A percentile compares a stretch with the other conserved stretches of the same genome.
Conservation (phyloP, 2,888 invertebrate genomes). For the Rhodophaea formosa region DNA sequence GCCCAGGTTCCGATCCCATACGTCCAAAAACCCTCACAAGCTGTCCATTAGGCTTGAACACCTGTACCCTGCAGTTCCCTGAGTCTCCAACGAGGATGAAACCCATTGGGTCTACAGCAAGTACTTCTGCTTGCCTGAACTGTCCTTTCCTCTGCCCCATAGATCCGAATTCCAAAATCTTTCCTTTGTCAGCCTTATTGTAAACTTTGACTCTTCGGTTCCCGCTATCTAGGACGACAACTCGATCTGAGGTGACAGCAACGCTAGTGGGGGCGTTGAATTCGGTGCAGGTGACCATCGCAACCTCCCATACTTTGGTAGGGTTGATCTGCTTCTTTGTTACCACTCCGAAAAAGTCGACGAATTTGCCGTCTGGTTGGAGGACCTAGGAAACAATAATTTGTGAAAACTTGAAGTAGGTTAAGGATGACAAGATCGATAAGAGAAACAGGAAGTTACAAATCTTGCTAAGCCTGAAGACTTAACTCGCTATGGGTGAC, state of each 20-base stretch:
- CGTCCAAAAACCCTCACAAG: conserved; percentile 85
- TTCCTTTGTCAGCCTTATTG: conserved; percentile 74
- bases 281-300: conserved; percentile 69
- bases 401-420: conserved; percentile 3
- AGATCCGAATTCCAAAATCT: conserved; percentile 83
- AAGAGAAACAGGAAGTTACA: too few species aligned
- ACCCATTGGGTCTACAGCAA: conserved; percentile 86
- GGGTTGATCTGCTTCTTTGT: conserved; percentile 51
- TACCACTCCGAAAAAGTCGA: conserved; percentile 82
- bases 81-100: conserved; percentile 90
- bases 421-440: too few species aligned
- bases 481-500: too few species aligned
- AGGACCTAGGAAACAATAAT: conserved; percentile 57
- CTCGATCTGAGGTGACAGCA: conserved; percentile 79
- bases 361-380: conserved; percentile 81
- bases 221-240: conserved; percentile 85
- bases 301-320: conserved; percentile 56
- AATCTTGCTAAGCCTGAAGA: too few species aligned
- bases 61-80: conserved; percentile 88
- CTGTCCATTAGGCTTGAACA: conserved; percentile 86
- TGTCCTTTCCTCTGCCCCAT: conserved; percentile 85
- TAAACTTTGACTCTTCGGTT: conserved; percentile 85
- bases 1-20: conserved; percentile 65
- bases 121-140: conserved; percentile 87
- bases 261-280: conserved; percentile 87